These are phyloP conservation scores for Drosophila picticornis DNA, from an alignment of 2,888 invertebrate genomes.

Conservation along the genomic window DNA sequence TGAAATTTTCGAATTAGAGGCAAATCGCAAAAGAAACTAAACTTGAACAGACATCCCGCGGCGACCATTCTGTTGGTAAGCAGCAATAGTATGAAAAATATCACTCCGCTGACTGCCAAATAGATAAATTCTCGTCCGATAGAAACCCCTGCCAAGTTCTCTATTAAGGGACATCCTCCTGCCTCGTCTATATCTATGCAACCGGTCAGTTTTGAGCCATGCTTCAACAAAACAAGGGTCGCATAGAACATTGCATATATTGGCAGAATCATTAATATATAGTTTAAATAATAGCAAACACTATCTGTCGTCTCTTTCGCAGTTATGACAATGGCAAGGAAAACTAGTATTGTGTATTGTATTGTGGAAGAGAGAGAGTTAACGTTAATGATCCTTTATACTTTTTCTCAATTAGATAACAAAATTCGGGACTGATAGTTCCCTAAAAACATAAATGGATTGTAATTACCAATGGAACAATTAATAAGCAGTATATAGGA, in stretches of 20 bases:
- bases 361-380: neutral
- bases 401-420: neutral
- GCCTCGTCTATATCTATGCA: neutral
- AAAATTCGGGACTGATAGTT: neutral
- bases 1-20: neutral
- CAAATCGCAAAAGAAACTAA: constrained; percentile 24
- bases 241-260: constrained; percentile 24
- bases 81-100: constrained; percentile 27
- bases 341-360: constrained; percentile 17
- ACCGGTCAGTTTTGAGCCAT: neutral
- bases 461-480: constrained; percentile 29
- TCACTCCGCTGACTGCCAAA: neutral
- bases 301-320: rapidly evolving
- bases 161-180: neutral
- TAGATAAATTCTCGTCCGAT: neutral
- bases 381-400: too few species aligned
- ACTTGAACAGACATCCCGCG: constrained; percentile 21
- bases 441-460: neutral
- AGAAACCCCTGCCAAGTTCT: neutral
- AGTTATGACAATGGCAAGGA: neutral
- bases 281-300: neutral
- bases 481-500: constrained; percentile 11
- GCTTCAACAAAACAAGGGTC: neutral
- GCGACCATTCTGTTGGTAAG: neutral
- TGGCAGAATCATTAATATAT: constrained; percentile 27